Percentiles rank a stretch among this genome's conserved stretches.
Conservation (phyloP, 2,888 invertebrate species). For the Brachylomia viminalis region DNA sequence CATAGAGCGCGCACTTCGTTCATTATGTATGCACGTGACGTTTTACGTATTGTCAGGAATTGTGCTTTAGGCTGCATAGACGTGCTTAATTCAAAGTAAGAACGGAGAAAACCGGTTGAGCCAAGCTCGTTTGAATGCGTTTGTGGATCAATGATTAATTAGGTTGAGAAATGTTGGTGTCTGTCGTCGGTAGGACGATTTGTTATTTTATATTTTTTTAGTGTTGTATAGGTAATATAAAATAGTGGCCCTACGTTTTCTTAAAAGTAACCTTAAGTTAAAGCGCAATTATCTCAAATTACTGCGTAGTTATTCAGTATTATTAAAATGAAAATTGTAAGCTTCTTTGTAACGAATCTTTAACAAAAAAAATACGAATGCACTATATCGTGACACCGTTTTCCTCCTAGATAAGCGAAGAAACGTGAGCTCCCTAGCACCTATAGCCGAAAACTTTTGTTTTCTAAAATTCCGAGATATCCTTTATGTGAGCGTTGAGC, state of each 20-base stretch:
- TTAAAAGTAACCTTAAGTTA: neutral
- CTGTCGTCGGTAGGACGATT: neutral
- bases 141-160: constrained; percentile 39
- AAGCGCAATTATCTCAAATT: neutral
- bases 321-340: neutral
- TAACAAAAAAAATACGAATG: neutral
- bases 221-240: neutral
- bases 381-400: constrained; percentile 20
- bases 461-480: constrained; percentile 38
- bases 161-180: neutral
- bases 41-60: constrained; percentile 60
- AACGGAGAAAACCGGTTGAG: constrained; percentile 14
- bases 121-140: constrained; percentile 33
- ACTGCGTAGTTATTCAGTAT: neutral
- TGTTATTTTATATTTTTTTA: neutral
- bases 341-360: neutral
- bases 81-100: constrained; percentile 42
- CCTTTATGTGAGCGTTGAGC: constrained; percentile 42
- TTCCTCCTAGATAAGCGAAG: constrained; percentile 38
- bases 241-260: neutral
- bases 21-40: constrained; percentile 64
- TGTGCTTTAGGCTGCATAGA: constrained; percentile 54
- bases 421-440: constrained; percentile 33
- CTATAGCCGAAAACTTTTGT: constrained; percentile 42
- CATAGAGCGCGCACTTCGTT: constrained; percentile 60